phyloP scores from a whole-genome alignment of 23 tunicate genomes.

The Ascidia mentula region DNA sequence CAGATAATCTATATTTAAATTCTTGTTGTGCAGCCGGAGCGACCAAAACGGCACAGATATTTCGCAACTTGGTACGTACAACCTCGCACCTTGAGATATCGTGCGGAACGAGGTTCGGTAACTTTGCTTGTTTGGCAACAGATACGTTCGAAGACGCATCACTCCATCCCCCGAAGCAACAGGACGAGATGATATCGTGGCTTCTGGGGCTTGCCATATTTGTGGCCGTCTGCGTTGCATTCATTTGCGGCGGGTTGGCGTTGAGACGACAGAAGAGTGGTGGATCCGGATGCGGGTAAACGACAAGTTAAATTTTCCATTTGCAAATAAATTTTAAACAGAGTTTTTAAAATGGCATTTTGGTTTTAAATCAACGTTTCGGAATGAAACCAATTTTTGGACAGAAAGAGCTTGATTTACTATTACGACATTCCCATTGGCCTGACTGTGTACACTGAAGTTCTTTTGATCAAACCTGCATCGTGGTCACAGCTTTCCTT shows the following conservation, averaged over 20 bases:
- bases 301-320: not conserved
- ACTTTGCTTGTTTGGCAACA: not conserved
- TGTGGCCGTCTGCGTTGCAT: not conserved
- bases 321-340: too few relatives aligned
- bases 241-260: constrained; percentile 24
- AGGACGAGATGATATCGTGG: constrained; percentile 25
- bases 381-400: too few relatives aligned
- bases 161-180: not conserved
- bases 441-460: too few relatives aligned
- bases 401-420: too few relatives aligned
- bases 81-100: not conserved
- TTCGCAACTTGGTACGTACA: constrained; percentile 4
- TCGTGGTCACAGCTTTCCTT: too few relatives aligned
- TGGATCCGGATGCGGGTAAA: constrained; percentile 17
- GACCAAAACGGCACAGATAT: not conserved
- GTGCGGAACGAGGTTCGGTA: not conserved
- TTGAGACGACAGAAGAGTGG: constrained; percentile 11
- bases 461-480: too few relatives aligned
- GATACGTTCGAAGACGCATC: not conserved
- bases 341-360: too few relatives aligned
- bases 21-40: not conserved
- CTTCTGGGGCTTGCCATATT: constrained; percentile 25
- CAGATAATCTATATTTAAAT: not conserved
- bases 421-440: too few relatives aligned
- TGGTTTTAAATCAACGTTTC: too few relatives aligned